Evolutionary conservation across 1,140 invertebrate species (phyloP).

Genomic region (Drosophila carrolli): DNA sequence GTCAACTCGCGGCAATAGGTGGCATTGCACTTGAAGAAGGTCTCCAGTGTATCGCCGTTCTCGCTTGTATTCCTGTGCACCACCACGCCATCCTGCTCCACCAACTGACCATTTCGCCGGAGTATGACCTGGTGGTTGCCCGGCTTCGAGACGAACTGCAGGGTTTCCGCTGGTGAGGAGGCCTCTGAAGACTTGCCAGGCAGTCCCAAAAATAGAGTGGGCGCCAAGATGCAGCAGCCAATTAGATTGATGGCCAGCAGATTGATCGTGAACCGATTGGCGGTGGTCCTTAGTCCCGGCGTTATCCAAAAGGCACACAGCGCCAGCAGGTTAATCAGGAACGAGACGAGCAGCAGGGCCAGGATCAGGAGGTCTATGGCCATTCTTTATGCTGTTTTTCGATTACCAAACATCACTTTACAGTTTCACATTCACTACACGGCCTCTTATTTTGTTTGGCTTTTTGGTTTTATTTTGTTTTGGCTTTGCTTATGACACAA

Average conservation of each 20-base stretch:
- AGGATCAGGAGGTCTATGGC: slow-evolving; percentile 84
- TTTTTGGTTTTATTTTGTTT: slow-evolving; percentile 32
- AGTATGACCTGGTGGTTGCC: slow-evolving; percentile 79
- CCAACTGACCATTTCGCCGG: slow-evolving; percentile 66
- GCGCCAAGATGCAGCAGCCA: slow-evolving; percentile 79
- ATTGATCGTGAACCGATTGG: slow-evolving; percentile 84
- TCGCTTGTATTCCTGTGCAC: slow-evolving; percentile 49
- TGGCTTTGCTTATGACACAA: slow-evolving; percentile 56
- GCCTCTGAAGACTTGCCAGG: not conserved
- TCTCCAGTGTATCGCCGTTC: slow-evolving; percentile 61
- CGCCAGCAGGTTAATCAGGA: slow-evolving; percentile 81
- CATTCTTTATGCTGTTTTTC: slow-evolving; percentile 64
- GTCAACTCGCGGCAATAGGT: slow-evolving; percentile 74
- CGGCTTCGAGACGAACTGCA: slow-evolving; percentile 73
- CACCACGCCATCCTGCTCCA: slow-evolving; percentile 78
- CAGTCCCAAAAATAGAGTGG: slow-evolving; percentile 73
- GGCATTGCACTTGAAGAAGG: slow-evolving; percentile 75
- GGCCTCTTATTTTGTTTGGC: slow-evolving; percentile 25
- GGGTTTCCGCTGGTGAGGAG: slow-evolving; percentile 40
- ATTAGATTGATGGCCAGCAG: slow-evolving; percentile 81
- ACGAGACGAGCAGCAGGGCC: slow-evolving; percentile 81
- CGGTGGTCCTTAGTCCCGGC: slow-evolving; percentile 81
- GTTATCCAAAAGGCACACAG: slow-evolving; percentile 84
- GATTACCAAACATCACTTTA: slow-evolving; percentile 69
- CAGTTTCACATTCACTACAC: slow-evolving; percentile 69